Base-by-base conservation (phyloP, 2,888 invertebrate genomes). In the Acronicta leporina region DNA sequence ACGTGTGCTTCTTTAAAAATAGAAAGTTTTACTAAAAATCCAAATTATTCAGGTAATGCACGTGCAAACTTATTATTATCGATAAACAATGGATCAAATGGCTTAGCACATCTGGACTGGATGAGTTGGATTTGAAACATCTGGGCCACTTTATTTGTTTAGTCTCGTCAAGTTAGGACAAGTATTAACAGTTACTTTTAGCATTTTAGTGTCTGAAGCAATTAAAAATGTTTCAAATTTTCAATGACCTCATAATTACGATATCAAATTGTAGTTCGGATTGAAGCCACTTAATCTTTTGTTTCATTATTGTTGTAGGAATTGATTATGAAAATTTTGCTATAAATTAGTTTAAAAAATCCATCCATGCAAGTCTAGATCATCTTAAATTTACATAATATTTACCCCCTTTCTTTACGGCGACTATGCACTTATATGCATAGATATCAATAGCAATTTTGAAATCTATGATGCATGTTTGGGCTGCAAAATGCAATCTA, bases 71-170 rank as follows among this genome's bases (percentile, higher is more conserved):
- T 50, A 50, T 48, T 53, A 51, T 53, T 33, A 16, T 45, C 15
- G n/a, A 7, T 38, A 63, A 63, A 75, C 75, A 77, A 77, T 67
- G 43, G 16, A 43, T 61, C n/a, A 52, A 62, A 48, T 47, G 33
- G 35, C 43, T 54, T 52, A 63, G 25, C 60, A 73, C 77, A 77
- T 77, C 75, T 77, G 78, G 67, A 38, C 14, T 55, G 59, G 66
- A 63, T 75, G 14, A 73, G 42, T 47, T 49, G 60, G 30, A 11
- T 30, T 59, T 35, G 10, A 30, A 57, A 72, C 75, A 77, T 72
- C 75, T 77, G 75, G 45, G 13, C 5, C 30, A 45, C 1, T 41
- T 49, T 48, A 63, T 68, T 20, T 63, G 70, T 75, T 73, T 68
- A 67, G 70, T 70, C 63, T 47, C 15, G 41, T 14, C 73, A 51